phyloP scores from a whole-genome alignment of 2,888 invertebrate genomes.

The Eupithecia insigniata region DNA sequence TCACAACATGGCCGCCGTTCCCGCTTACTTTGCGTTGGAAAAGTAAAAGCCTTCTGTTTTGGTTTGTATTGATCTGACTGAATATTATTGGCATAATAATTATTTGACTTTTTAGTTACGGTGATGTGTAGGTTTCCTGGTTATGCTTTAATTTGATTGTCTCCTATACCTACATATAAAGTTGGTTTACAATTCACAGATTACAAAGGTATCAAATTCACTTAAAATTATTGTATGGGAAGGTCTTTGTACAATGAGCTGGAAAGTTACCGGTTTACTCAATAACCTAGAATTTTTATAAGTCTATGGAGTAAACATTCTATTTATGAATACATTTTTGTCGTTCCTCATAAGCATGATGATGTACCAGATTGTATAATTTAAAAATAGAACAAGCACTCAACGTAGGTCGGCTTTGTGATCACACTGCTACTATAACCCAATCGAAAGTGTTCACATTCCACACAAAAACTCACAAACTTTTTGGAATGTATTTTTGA shows the following conservation, averaged over 20 bases:
- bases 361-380: background rate
- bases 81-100: background rate
- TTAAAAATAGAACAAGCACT: background rate
- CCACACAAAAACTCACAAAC: background rate
- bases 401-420: background rate
- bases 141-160: background rate
- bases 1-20: slow-evolving; percentile 51
- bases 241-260: too few species aligned
- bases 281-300: too few species aligned
- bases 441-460: background rate
- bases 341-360: background rate
- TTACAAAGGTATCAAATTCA: background rate
- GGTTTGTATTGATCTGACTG: background rate
- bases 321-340: background rate
- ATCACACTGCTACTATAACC: background rate
- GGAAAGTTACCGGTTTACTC: too few species aligned
- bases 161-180: background rate
- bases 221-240: background rate
- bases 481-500: background rate
- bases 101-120: background rate
- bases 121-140: background rate
- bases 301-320: background rate
- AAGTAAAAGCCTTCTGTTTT: slow-evolving; percentile 10
- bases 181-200: background rate
- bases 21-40: slow-evolving; percentile 34